phyloP scores from a whole-genome alignment of 2,888 invertebrate genomes.

The Protodeltote pygarga region DNA sequence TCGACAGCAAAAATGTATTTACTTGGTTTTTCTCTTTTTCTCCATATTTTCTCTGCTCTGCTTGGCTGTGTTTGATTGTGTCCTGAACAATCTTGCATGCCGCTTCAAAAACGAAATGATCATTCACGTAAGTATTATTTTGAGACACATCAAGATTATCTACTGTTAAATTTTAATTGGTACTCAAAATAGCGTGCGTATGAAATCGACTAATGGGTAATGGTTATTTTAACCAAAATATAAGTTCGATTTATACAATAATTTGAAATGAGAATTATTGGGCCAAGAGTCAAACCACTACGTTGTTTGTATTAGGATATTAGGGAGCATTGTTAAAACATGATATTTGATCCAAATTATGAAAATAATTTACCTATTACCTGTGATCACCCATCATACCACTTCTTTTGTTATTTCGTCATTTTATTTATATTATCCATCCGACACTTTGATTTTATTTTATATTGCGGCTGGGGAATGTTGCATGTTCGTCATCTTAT shows the following conservation, averaged over 20 bases:
- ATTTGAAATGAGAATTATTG: conserved; percentile 32
- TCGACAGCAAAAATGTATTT: conserved; percentile 88
- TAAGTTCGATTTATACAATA: conserved; percentile 38
- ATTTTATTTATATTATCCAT: conserved; percentile 78
- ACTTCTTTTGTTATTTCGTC: conserved; percentile 63
- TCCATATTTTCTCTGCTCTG: conserved; percentile 93
- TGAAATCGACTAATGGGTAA: conserved; percentile 38
- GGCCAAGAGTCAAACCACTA: conserved; percentile 33
- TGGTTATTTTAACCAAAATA: conserved; percentile 36
- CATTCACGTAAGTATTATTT: conserved; percentile 92
- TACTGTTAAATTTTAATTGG: conserved; percentile 45
- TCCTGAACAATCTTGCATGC: conserved; percentile 92
- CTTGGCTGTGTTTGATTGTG: conserved; percentile 94
- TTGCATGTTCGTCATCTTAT: conserved; percentile 74
- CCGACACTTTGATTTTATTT: conserved; percentile 79
- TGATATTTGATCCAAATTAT: conserved; percentile 45
- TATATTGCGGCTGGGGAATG: conserved; percentile 86
- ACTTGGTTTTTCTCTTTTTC: conserved; percentile 92
- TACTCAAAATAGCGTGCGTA: conserved; percentile 48
- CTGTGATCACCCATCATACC: conserved; percentile 76
- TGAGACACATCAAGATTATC: conserved; percentile 82
- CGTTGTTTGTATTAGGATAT: conserved; percentile 45
- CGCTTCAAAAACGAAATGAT: conserved; percentile 91
- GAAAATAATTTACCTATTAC: conserved; percentile 68
- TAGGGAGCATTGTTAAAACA: conserved; percentile 53